phyloP scores from a whole-genome alignment of 1,140 invertebrate species.

The Cherax destructor region DNA sequence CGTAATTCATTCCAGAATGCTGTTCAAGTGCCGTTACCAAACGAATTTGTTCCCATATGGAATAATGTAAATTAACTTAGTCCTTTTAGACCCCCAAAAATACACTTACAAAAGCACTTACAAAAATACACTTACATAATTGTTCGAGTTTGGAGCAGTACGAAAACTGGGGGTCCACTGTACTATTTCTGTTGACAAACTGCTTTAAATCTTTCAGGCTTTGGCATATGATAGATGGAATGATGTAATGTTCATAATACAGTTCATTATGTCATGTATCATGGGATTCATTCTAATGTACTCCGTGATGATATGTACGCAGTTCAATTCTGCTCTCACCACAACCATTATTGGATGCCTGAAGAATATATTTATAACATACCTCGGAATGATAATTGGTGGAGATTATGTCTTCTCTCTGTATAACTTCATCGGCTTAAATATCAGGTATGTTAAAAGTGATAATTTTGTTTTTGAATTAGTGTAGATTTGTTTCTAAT shows the following conservation, averaged over 20 bases:
- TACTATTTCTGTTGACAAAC: neutral
- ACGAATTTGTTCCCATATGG: too few relatives aligned
- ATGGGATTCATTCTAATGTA: constrained; percentile 98
- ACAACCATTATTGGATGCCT: constrained; percentile 98
- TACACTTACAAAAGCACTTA: too few relatives aligned
- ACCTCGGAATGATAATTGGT: constrained; percentile 97
- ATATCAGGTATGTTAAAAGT: constrained; percentile 80
- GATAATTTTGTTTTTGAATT: neutral
- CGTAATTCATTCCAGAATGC: too few relatives aligned
- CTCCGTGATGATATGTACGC: constrained; percentile 95
- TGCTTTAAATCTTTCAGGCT: constrained; percentile 74
- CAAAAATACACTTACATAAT: too few relatives aligned
- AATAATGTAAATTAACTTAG: too few relatives aligned
- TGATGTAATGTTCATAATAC: constrained; percentile 85
- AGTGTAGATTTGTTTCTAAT: too few relatives aligned
- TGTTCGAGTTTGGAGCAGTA: too few relatives aligned
- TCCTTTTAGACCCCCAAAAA: too few relatives aligned
- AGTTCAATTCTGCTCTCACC: constrained; percentile 97
- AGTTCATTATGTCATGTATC: constrained; percentile 93
- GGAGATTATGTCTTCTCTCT: constrained; percentile 97
- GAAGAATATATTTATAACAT: constrained; percentile 94
- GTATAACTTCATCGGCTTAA: constrained; percentile 95
- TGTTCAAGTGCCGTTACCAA: too few relatives aligned
- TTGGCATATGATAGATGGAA: constrained; percentile 84
- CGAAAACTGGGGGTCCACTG: too few relatives aligned